Conservation (phyloP, 2,888 invertebrate species). For the Subacronicta megacephala region DNA sequence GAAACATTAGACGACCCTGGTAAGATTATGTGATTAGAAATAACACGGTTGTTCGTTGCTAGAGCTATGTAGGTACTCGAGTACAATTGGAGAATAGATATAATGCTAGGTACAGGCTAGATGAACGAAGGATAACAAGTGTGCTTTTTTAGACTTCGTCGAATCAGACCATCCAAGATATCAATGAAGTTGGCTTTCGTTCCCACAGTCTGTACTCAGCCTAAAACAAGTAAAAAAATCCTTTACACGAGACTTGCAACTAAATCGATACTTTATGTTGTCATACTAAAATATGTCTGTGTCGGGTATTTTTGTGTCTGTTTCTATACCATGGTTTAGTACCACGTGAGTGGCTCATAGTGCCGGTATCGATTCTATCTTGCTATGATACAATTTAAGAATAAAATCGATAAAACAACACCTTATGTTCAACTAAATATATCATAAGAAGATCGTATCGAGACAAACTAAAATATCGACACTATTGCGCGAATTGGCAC, state of each 20-base stretch:
- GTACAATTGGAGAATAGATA: conserved; percentile 59
- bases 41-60: conserved; percentile 68
- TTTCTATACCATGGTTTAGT: conserved; percentile 62
- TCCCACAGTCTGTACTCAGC: conserved; percentile 11
- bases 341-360: conserved; percentile 12
- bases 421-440: neutral
- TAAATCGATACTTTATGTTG: conserved; percentile 62
- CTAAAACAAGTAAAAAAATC: conserved; percentile 25
- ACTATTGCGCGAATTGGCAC: conserved; percentile 36
- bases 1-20: conserved; percentile 86
- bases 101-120: conserved; percentile 12
- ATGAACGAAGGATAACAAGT: conserved; percentile 8
- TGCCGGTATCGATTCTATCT: conserved; percentile 26
- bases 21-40: conserved; percentile 75
- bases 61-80: conserved; percentile 64
- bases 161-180: conserved; percentile 2
- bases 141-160: conserved; percentile 2
- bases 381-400: conserved; percentile 6
- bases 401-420: neutral
- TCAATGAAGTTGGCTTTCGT: neutral
- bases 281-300: conserved; percentile 52
- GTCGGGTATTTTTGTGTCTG: conserved; percentile 46
- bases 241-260: conserved; percentile 61
- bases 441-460: conserved; percentile 9
- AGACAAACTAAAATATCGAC: conserved; percentile 27